Evolutionary conservation across 2,888 invertebrate species (phyloP).

Genomic region (Leptopilina myrica): DNA sequence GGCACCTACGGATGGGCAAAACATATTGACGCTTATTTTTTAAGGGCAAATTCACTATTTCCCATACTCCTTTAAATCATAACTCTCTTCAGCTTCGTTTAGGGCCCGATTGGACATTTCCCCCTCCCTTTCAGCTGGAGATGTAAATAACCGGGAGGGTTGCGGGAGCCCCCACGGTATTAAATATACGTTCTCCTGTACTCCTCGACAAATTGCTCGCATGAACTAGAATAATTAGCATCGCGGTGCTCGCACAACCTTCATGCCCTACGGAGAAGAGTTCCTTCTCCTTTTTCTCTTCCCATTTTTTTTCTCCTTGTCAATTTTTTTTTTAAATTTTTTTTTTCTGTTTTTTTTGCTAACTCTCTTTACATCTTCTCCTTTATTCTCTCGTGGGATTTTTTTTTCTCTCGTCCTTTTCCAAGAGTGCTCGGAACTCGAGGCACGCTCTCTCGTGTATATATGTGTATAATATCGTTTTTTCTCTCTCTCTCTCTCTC

Average conservation of each 20-base stretch:
- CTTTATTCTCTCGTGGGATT: background rate
- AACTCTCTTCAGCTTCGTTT: too few relatives aligned
- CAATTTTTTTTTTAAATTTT: conserved; percentile 44
- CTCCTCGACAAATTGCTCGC: conserved; percentile 73
- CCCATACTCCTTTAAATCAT: too few relatives aligned
- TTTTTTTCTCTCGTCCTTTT: background rate
- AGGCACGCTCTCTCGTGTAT: conserved; percentile 22
- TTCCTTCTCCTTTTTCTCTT: conserved; percentile 50
- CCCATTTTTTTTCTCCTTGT: conserved; percentile 42
- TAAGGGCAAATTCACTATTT: too few relatives aligned
- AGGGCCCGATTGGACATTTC: conserved; percentile 59
- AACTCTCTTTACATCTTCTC: conserved; percentile 18
- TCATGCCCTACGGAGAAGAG: conserved; percentile 50
- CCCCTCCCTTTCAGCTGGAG: conserved; percentile 52
- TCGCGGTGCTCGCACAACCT: conserved; percentile 57
- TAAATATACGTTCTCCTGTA: conserved; percentile 53
- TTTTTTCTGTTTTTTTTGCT: conserved; percentile 45
- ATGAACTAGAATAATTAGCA: conserved; percentile 75
- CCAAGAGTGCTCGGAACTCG: conserved; percentile 28
- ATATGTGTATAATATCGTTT: conserved; percentile 9
- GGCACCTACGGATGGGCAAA: too few relatives aligned
- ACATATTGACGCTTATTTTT: too few relatives aligned
- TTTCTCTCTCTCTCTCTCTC: conserved; percentile 3
- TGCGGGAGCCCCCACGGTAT: conserved; percentile 63
- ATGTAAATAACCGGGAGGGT: conserved; percentile 72